Evolutionary conservation across 2,888 invertebrate genomes (phyloP), one percentile per base, ranked within the genome.

Genomic region (Scaptomyza flava): DNA sequence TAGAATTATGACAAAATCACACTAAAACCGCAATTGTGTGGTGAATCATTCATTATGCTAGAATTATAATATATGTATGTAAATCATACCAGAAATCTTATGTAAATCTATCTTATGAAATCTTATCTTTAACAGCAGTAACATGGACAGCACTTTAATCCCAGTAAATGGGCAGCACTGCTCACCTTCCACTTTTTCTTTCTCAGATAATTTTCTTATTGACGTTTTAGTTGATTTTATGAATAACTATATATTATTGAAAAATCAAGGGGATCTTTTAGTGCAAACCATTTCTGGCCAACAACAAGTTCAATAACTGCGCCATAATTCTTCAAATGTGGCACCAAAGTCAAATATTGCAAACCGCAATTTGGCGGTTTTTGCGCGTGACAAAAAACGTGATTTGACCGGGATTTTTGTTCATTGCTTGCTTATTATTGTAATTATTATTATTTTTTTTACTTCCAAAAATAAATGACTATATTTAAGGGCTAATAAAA

Each of bases 381-480:
- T 41, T 71, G 57, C 77, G 73, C 77, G 77, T 74, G 74, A 74
- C 73, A 72, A 64, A 72, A 74, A 74, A 77, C 77, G 77, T 74
- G 74, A 72, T 72, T 62, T 56, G 41, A 31, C 7, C 14, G 42
- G 57, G 36, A 30, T 30, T 42, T 51, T 43, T 59, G 34, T 14
- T 38, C 31, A 3, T 34, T n/a, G 20, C 8, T 53, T 30, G 12
- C 14, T 31, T 33, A 42, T 42, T 36, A 60, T 43, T 33, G n/a
- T 57, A 58, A n/a, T 62, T 61, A 27, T 61, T 56, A 20, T 42
- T 23, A 3, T 36, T 53, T 8, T 56, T 65, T 59, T 41, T 43
- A 17, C 30, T 61, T 66, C 72, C 77, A 60, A 74, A 74, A 72
- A 77, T 68, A 74, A 74, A 72, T 60, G 11, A 47, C 72, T 72